phyloP scores from a whole-genome alignment of 2,888 invertebrate species.

The Monopis laevigella region DNA sequence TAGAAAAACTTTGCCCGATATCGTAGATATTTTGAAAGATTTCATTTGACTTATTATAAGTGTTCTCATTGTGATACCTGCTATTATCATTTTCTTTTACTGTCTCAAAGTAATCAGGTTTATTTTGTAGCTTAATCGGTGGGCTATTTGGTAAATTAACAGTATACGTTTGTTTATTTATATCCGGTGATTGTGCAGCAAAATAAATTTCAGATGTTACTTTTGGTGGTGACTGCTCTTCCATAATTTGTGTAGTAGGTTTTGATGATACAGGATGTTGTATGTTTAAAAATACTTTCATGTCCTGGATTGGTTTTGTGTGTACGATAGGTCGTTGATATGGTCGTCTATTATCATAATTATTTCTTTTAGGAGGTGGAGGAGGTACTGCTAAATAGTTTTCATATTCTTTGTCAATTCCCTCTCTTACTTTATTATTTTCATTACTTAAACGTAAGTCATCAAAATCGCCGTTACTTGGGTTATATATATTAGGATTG shows the following conservation, averaged over 20 bases:
- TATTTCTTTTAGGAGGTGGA: slow-evolving; percentile 45
- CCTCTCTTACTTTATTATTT: slow-evolving; percentile 28
- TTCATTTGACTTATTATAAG: not conserved
- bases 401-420: slow-evolving; percentile 58
- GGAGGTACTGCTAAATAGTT: slow-evolving; percentile 56
- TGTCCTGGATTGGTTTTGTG: slow-evolving; percentile 53
- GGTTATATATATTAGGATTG: slow-evolving; percentile 43
- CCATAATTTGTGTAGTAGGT: slow-evolving; percentile 18
- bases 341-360: slow-evolving; percentile 39
- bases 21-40: not conserved
- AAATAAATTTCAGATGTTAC: slow-evolving; percentile 62
- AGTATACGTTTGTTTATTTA: slow-evolving; percentile 41
- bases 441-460: slow-evolving; percentile 27
- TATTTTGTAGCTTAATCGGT: no score
- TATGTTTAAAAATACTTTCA: slow-evolving; percentile 54
- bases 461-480: slow-evolving; percentile 39
- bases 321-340: slow-evolving; percentile 49
- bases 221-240: slow-evolving; percentile 45
- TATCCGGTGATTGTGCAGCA: slow-evolving; percentile 48
- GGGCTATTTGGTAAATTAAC: slow-evolving; percentile 39
- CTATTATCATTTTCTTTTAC: not conserved
- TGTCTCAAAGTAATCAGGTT: not conserved
- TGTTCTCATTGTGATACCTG: not conserved
- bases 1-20: no score
- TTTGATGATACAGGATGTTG: slow-evolving; percentile 51